phyloP scores from a whole-genome alignment of 2,888 invertebrate genomes.

The Serrognathus titanus region DNA sequence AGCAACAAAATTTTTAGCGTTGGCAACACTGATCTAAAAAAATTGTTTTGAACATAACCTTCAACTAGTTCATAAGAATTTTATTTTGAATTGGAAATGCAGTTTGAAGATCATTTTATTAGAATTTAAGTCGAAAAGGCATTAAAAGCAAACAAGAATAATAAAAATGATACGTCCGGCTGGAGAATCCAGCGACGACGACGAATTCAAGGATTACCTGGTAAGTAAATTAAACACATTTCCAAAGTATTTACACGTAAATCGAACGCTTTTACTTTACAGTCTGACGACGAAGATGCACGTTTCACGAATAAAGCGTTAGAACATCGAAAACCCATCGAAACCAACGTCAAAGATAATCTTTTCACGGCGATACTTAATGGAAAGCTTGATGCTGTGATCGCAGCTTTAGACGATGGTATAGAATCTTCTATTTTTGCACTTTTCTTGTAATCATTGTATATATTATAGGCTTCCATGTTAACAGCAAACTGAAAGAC shows the following conservation, averaged over 20 bases:
- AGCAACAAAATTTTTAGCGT: too few relatives aligned
- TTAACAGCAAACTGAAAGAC: constrained; percentile 51
- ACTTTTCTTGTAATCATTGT: neutral
- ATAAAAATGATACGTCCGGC: constrained; percentile 20
- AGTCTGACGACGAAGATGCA: constrained; percentile 19
- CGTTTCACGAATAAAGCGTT: constrained; percentile 3
- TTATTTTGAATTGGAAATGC: too few relatives aligned
- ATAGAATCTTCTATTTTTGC: neutral
- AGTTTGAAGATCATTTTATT: too few relatives aligned
- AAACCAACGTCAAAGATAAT: constrained; percentile 13
- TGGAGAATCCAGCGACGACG: constrained; percentile 32
- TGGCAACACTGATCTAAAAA: too few relatives aligned
- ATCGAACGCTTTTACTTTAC: constrained; percentile 1
- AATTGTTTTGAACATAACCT: too few relatives aligned
- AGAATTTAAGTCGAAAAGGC: too few relatives aligned
- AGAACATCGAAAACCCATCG: constrained; percentile 6
- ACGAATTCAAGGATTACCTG: constrained; percentile 25
- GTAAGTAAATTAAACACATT: constrained; percentile 14
- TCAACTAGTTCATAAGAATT: too few relatives aligned
- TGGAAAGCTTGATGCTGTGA: constrained; percentile 22
- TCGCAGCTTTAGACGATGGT: constrained; percentile 38
- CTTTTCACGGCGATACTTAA: constrained; percentile 27
- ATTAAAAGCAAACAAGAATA: neutral
- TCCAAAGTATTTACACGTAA: neutral
- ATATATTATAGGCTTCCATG: constrained; percentile 33